Evolutionary conservation across 1,140 invertebrate genomes (phyloP).

Genomic region (Drosophila kurseongensis): DNA sequence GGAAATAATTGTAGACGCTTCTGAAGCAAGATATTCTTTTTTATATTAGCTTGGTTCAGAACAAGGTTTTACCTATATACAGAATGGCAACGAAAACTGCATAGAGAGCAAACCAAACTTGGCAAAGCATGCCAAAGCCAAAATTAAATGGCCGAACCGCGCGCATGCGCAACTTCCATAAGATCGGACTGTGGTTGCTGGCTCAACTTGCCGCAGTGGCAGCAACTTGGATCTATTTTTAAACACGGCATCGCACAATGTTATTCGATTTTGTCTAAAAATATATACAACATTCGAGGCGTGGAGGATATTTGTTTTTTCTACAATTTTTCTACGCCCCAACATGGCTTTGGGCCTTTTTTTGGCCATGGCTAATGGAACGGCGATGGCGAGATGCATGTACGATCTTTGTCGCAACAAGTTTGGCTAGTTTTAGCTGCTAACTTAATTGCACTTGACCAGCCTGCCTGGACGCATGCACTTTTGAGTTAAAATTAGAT

Average conservation of each 20-base stretch:
- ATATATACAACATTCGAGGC: constrained; percentile 45
- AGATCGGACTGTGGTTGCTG: constrained; percentile 9
- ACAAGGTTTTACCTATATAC: constrained; percentile 27
- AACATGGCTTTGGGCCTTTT: constrained; percentile 42
- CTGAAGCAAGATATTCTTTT: background rate
- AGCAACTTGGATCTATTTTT: constrained; percentile 60
- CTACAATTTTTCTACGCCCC: constrained; percentile 67
- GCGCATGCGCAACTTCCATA: constrained; percentile 30
- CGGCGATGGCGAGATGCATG: constrained; percentile 38
- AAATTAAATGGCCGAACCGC: constrained; percentile 49
- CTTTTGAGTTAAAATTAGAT: constrained; percentile 78
- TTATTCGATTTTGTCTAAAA: constrained; percentile 71
- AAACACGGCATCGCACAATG: constrained; percentile 59
- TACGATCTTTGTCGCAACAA: constrained; percentile 59
- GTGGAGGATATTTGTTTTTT: constrained; percentile 26
- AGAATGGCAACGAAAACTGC: background rate
- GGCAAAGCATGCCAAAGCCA: constrained; percentile 23
- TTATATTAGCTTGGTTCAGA: constrained; percentile 21
- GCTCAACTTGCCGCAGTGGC: constrained; percentile 7
- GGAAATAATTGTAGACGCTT: no score
- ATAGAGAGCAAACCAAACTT: background rate
- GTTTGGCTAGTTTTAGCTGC: constrained; percentile 64
- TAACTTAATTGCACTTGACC: constrained; percentile 27
- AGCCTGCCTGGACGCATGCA: constrained; percentile 38
- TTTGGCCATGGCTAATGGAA: constrained; percentile 72